Base-by-base conservation (phyloP, 2,797 vertebrate species). In the Lutjanus argentimaculatus region DNA sequence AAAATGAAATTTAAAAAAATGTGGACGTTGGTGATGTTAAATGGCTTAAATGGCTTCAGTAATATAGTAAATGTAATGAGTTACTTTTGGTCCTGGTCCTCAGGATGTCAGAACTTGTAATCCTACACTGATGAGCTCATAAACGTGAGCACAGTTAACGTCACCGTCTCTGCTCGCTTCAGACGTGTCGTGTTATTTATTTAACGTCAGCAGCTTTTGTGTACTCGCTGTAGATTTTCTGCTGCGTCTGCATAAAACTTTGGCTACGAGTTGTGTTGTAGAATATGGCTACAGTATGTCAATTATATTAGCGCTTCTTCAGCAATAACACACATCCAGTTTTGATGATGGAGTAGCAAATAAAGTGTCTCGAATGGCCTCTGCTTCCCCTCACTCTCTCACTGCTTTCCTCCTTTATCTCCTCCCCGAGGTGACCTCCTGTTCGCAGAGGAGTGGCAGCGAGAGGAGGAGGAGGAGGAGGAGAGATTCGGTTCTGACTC, bases 291-390 rank as follows among this genome's bases (percentile, higher is more conserved):
- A 22, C 77, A 58, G 58, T 64, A 51, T 67, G 72, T 86, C 82
- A 82, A 21, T 77, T 86, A 53, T 79, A 77, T 70, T 61, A 51
- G 58, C 65, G 69, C 80, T 67, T 72, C 75, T 85, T 87, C 86
- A 87, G 85, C 86, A 88, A 43, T 75, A 83, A 78, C 72, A 71
- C 64, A n/a, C 62, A 8, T 74, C 67, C 72, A 11, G 42, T 73
- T 82, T 19, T 71, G 58, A 86, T 88, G 86, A 88, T 76, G 72
- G 77, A 85, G 79, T 14, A 25, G 75, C 64, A 75, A 79, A 79
- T 49, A 79, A 78, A 83, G 52, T 12, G 15, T 21, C 68, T 49
- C 11, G 30, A 22, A 84, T 10, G 46, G 70, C 45, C 56, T 40
- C n/a, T 40, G 1, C 51, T 2, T 53, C 46, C 55, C 17, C 25